These are phyloP conservation scores for Chanos chanos DNA, from an alignment of 2,797 vertebrate genomes.

Conservation along the genomic window DNA sequence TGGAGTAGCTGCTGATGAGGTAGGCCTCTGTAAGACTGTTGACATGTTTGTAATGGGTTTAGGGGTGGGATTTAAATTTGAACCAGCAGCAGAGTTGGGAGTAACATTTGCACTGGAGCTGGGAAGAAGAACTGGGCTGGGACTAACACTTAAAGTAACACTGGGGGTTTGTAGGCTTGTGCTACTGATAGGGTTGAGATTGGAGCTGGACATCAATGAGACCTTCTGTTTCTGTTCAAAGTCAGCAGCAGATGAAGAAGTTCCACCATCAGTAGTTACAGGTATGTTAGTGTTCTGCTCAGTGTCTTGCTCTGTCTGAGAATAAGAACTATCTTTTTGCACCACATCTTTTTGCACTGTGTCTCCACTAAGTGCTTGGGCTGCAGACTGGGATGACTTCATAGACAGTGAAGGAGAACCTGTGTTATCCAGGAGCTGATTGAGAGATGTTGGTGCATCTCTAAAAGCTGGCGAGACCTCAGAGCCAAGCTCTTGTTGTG, in stretches of 20 bases:
- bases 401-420: slow-evolving; percentile 72
- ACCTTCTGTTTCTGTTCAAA: slow-evolving; percentile 62
- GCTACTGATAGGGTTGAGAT: slow-evolving; percentile 50
- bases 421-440: slow-evolving; percentile 91
- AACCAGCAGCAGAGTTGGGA: slow-evolving; percentile 32
- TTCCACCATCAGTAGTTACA: slow-evolving; percentile 53
- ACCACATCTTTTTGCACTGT: slow-evolving; percentile 53
- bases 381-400: slow-evolving; percentile 66
- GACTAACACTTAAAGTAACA: slow-evolving; percentile 45
- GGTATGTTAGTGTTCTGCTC: slow-evolving; percentile 46
- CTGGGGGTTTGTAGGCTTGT: slow-evolving; percentile 55
- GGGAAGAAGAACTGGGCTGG: slow-evolving; percentile 41
- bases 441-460: slow-evolving; percentile 87
- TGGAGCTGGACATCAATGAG: slow-evolving; percentile 36
- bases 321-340: slow-evolving; percentile 58
- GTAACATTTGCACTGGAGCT: slow-evolving; percentile 28
- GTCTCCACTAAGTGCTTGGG: slow-evolving; percentile 45
- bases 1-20: slow-evolving; percentile 79
- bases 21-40: slow-evolving; percentile 82
- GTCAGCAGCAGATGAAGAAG: slow-evolving; percentile 59
- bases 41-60: slow-evolving; percentile 72
- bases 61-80: slow-evolving; percentile 58
- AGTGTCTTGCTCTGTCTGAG: slow-evolving; percentile 55
- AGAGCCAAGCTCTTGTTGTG: slow-evolving; percentile 72
- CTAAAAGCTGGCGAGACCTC: slow-evolving; percentile 77